These are phyloP conservation scores for Chanos chanos DNA, from an alignment of 2,797 vertebrate genomes.

Conservation along the genomic window DNA sequence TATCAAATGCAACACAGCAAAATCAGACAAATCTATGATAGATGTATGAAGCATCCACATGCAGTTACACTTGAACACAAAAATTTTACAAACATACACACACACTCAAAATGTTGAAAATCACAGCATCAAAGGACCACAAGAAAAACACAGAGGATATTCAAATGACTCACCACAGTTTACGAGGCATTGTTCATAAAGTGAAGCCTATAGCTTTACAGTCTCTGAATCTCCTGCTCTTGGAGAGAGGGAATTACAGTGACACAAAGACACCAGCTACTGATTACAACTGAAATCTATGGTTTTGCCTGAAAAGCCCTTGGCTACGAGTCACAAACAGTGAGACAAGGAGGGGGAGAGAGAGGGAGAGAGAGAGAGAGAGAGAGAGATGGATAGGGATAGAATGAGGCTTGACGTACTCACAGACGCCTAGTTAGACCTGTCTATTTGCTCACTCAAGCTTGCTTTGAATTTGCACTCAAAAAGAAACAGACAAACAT, in stretches of 20 bases:
- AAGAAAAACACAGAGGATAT: background rate
- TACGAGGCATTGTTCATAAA: slow-evolving; percentile 40
- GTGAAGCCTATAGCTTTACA: background rate
- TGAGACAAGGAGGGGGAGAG: background rate
- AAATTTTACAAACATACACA: too few species aligned
- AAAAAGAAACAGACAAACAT: slow-evolving; percentile 1
- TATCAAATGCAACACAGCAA: too few species aligned
- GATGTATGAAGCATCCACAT: too few species aligned
- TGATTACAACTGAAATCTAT: slow-evolving; percentile 38
- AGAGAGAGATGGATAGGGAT: background rate
- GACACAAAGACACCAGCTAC: slow-evolving; percentile 18
- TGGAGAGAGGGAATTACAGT: slow-evolving; percentile 1
- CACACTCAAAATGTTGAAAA: background rate
- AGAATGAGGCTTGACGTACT: slow-evolving; percentile 13
- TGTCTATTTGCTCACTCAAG: background rate
- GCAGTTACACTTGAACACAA: too few species aligned
- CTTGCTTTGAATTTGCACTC: slow-evolving; percentile 22
- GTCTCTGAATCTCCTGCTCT: slow-evolving; percentile 31
- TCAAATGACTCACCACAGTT: slow-evolving; percentile 41
- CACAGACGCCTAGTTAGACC: slow-evolving; percentile 20
- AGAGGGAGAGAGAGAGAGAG: background rate
- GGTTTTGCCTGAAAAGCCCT: slow-evolving; percentile 33
- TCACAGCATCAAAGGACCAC: background rate
- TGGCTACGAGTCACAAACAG: slow-evolving; percentile 17
- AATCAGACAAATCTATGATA: too few species aligned